phyloP scores from a whole-genome alignment of 1,140 invertebrate genomes.

The Metaphire vulgaris region DNA sequence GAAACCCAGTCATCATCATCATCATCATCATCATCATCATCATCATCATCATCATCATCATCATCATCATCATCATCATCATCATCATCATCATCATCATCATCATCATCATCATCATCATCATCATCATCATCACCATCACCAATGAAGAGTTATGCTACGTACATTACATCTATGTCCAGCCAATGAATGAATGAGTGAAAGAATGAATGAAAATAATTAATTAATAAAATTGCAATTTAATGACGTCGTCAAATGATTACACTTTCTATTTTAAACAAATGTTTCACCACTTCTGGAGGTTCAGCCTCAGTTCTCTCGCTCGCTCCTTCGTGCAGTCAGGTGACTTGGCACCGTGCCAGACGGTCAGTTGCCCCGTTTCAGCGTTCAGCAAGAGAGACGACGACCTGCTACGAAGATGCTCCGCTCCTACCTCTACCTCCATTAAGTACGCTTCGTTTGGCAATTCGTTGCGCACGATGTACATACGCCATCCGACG shows the following conservation, averaged over 20 bases:
- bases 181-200: no score
- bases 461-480: slow-evolving; percentile 65
- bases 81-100: slow-evolving; percentile 5
- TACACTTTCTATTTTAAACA: no score
- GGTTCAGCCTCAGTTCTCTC: slow-evolving; percentile 57
- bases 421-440: slow-evolving; percentile 63
- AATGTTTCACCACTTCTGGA: slow-evolving; percentile 55
- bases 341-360: slow-evolving; percentile 73
- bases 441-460: slow-evolving; percentile 73
- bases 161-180: not conserved
- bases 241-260: not conserved
- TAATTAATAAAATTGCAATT: not conserved
- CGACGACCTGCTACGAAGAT: slow-evolving; percentile 70
- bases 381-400: slow-evolving; percentile 66
- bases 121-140: not conserved
- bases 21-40: slow-evolving; percentile 27
- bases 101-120: slow-evolving; percentile 1
- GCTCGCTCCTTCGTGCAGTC: slow-evolving; percentile 55
- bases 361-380: slow-evolving; percentile 63
- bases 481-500: slow-evolving; percentile 56
- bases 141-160: not conserved
- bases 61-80: slow-evolving; percentile 5
- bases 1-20: no score
- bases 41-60: slow-evolving; percentile 33
- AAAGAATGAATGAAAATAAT: no score